Evolutionary conservation across 1,140 invertebrate genomes (phyloP), one percentile per base, ranked within the genome.

Genomic region (Physella acuta): DNA sequence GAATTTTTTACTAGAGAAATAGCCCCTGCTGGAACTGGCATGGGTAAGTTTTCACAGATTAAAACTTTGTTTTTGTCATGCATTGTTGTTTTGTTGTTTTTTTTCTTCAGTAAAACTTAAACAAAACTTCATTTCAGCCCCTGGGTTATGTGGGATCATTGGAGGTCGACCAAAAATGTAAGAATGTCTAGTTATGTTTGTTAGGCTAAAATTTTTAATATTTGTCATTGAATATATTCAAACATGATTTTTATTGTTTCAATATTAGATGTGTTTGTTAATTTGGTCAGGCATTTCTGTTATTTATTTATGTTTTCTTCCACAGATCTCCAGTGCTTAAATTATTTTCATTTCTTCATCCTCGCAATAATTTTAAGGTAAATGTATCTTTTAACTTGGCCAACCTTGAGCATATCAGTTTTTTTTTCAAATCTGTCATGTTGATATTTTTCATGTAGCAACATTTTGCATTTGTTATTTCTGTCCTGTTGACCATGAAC

Each of bases 11-110:
- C 85, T 20, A 74, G 79, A 72, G 88, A 88, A 78, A 83, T 88
- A 65, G 87, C 88, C 26, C 84, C 87, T 61, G 86, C 87, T 65
- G 87, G 87, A n/a, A 88, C 88, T 53, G 88, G 88, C 53, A 88
- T 87, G 86, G 84, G 84, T 86, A 77, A 71, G 51, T 31, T 2
- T 33, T 49, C 49, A 5, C 49, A 20, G 39, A 28, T 5, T 59
- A 26, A 2, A 8, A 30, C 4, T 44, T 37, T 24, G 20, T 24
- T 24, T 37, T 28, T 64, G 37, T 51, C 16, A 4, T n/a, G n/a
- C n/a, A n/a, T n/a, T n/a, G n/a, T n/a, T n/a, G n/a, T n/a, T 16
- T 56, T 11, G 11, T 16, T 11, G 14, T 16, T 8, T 56, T 16
- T 26, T 8, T 26, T 8, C 26, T 11, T 56, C 26, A 16, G 26